Conservation (phyloP, 2,797 vertebrate species). For the Sphenopsis melanotis region DNA sequence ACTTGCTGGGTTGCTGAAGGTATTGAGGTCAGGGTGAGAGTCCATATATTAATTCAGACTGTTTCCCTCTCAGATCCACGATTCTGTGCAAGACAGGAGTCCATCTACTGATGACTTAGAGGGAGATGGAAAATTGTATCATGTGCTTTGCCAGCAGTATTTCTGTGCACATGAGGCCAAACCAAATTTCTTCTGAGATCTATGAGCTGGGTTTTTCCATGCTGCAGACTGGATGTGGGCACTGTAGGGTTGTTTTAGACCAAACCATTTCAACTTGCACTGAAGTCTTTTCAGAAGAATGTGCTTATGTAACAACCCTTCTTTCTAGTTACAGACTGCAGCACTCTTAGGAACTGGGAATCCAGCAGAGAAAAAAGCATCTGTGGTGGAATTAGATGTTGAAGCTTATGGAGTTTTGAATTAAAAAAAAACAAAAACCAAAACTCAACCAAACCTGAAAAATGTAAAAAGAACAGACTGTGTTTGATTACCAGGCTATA, state of each 20-base stretch:
- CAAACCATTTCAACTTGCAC: neutral
- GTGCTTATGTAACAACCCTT: neutral
- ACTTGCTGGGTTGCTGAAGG: neutral
- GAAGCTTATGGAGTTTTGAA: neutral
- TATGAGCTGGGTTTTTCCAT: neutral
- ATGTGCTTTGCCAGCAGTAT: neutral
- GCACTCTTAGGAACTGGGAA: neutral
- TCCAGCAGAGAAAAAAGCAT: neutral
- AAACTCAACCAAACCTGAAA: neutral
- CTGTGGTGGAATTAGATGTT: neutral
- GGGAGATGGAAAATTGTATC: neutral
- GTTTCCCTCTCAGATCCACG: neutral
- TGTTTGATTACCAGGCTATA: conserved; percentile 30
- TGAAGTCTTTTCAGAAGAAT: neutral
- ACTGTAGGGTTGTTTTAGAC: neutral
- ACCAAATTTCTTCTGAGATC: neutral
- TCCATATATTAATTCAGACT: neutral
- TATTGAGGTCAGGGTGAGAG: neutral
- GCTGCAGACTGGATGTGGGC: neutral
- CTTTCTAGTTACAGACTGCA: neutral
- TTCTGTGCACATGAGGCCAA: neutral
- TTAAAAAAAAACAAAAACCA: rapidly evolving
- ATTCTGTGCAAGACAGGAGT: neutral
- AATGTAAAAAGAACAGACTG: neutral
- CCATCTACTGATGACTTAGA: neutral